Evolutionary conservation across 2,888 invertebrate species (phyloP).

Genomic region (Archaeoteleia sp.): DNA sequence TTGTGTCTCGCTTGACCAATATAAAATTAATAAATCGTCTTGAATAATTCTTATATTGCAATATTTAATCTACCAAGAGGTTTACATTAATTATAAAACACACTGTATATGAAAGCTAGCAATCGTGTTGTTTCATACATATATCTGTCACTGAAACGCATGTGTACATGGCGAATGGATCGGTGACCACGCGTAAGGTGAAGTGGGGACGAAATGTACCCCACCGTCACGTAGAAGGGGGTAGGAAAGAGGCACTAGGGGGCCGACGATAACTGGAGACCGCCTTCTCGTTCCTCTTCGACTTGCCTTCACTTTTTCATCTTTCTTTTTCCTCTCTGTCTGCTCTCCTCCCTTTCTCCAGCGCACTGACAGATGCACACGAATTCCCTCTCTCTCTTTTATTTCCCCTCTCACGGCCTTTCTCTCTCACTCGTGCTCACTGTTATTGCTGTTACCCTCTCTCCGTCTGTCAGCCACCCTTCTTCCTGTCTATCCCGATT

Average conservation of each 20-base stretch:
- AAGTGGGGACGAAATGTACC: slow-evolving; percentile 51
- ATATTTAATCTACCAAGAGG: too few relatives aligned
- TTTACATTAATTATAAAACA: slow-evolving; percentile 25
- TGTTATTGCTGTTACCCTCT: slow-evolving; percentile 43
- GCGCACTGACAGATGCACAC: slow-evolving; percentile 35
- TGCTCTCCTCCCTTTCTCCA: slow-evolving; percentile 47
- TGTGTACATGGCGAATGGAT: slow-evolving; percentile 30
- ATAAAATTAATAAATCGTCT: too few relatives aligned
- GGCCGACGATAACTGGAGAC: slow-evolving; percentile 69
- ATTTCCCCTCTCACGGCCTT: slow-evolving; percentile 36
- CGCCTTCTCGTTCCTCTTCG: slow-evolving; percentile 67
- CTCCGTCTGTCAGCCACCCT: slow-evolving; percentile 38
- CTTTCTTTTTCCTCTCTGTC: slow-evolving; percentile 47
- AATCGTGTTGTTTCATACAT: slow-evolving; percentile 35
- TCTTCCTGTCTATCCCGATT: slow-evolving; percentile 46
- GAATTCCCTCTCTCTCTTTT: slow-evolving; percentile 53
- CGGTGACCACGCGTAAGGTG: slow-evolving; percentile 53
- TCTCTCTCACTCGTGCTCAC: slow-evolving; percentile 33
- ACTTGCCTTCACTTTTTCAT: slow-evolving; percentile 52
- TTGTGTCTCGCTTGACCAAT: too few relatives aligned
- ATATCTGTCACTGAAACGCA: slow-evolving; percentile 34
- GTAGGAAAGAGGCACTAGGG: slow-evolving; percentile 68
- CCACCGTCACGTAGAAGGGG: slow-evolving; percentile 50
- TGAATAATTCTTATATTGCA: too few relatives aligned
- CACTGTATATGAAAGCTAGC: slow-evolving; percentile 19